Base-by-base conservation (phyloP, 2,113 vertebrate genomes). In the Charina bottae region DNA sequence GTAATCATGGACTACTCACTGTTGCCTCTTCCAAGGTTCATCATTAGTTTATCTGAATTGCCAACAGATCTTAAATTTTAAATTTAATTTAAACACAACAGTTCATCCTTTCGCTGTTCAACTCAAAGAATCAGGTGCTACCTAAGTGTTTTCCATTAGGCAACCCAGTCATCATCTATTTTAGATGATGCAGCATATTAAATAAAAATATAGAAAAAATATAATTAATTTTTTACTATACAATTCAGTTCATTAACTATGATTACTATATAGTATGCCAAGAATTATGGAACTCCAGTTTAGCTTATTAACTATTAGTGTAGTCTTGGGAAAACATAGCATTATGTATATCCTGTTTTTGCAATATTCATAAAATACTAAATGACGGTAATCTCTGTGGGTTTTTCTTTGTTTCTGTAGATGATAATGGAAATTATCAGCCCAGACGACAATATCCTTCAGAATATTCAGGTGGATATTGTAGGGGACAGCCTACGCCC, bases 381-480 rank as follows among this genome's bases (percentile, higher is more conserved):
- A 55, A 58, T 62, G 42, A 42, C 46, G n/a, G 11, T 83, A 54
- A 90, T 90, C 26, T 84, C 19, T 59, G 11, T 0, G 2, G 28
- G 68, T 58, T 49, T 24, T 46, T 26, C 0, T 90, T 56, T 90
- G 3, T 62, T 88, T 91, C 90, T 78, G 49, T 46, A 98, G 98
- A 95, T 96, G 96, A 93, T 85, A 95, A 93, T 91, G 91, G 78
- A 60, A 60, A 93, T 95, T 83, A 95, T 95, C 96, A 95, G 42
- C 94, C 96, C 91, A 15, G 93, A 49, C 92, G 88, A 0, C 92
- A 92, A 1, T 88, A 94, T 87, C 0, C 90, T 95, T 93, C 94
- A 23, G 84, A 93, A 88, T 95, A 93, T 58, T 89, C 95, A 12
- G 96, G 95, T 83, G 95, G 95, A 2, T 94, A 93, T 88, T 68